Percentiles rank a stretch among this genome's conserved stretches.
phyloP scores from a whole-genome alignment of 2,888 invertebrate genomes.

The Ormia ochracea region DNA sequence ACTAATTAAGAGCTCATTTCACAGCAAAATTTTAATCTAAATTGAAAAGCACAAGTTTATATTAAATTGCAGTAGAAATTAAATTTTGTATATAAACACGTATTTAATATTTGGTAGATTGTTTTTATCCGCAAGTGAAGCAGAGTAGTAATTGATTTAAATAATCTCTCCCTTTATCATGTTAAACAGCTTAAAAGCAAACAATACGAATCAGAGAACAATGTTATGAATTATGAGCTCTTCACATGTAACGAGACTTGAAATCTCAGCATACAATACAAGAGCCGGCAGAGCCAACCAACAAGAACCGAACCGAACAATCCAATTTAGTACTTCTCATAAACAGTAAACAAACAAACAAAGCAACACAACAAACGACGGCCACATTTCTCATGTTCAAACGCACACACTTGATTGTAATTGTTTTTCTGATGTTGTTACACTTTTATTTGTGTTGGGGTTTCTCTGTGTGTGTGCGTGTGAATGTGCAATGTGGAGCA shows the following conservation, averaged over 20 bases:
- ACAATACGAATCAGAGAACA: slow-evolving; percentile 47
- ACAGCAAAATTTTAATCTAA: neutral
- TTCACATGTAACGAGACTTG: slow-evolving; percentile 51
- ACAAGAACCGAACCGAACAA: slow-evolving; percentile 30
- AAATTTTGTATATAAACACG: neutral
- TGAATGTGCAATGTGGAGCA: slow-evolving; percentile 13
- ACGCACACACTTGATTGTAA: slow-evolving; percentile 35
- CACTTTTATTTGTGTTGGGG: slow-evolving; percentile 9
- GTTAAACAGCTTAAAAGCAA: slow-evolving; percentile 55
- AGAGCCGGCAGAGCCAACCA: neutral
- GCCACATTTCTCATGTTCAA: slow-evolving; percentile 35
- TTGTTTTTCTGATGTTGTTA: slow-evolving; percentile 44
- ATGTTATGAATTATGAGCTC: slow-evolving; percentile 52
- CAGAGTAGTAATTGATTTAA: slow-evolving; percentile 50
- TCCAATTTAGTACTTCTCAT: slow-evolving; percentile 35
- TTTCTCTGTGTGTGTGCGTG: neutral
- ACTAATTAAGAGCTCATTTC: no score
- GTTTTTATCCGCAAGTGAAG: neutral
- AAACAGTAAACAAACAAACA: slow-evolving; percentile 8
- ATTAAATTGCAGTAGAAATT: slow-evolving; percentile 1
- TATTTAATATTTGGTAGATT: neutral
- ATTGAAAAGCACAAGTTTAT: neutral
- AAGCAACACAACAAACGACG: neutral
- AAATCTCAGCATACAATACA: slow-evolving; percentile 29
- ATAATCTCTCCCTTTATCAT: slow-evolving; percentile 55